A percentile compares a stretch with the other conserved stretches of the same genome.
Evolutionary conservation across 2,888 invertebrate species (phyloP).

Genomic region (Epinotia nisella): DNA sequence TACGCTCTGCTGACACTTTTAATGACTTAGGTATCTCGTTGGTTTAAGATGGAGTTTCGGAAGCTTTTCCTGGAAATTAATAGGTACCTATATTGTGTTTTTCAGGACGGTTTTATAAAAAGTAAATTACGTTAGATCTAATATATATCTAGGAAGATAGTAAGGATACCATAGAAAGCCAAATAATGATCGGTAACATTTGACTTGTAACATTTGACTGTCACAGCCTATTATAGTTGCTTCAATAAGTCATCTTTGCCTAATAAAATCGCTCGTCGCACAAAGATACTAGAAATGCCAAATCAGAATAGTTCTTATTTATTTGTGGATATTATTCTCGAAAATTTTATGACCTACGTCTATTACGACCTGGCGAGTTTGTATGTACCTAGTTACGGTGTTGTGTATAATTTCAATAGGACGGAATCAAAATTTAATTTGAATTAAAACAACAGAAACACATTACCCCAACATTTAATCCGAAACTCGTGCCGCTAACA

Average conservation of each 20-base stretch:
- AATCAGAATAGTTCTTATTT: background rate
- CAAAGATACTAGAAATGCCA: too few species aligned
- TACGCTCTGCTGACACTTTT: slow-evolving; percentile 78
- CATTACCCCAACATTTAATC: slow-evolving; percentile 42
- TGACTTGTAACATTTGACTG: too few species aligned
- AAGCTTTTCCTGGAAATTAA: slow-evolving; percentile 1
- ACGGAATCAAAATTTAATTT: slow-evolving; percentile 23
- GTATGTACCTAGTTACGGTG: too few species aligned
- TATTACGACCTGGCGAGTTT: too few species aligned
- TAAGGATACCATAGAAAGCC: too few species aligned
- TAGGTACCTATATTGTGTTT: background rate
- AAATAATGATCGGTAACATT: too few species aligned
- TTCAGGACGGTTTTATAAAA: background rate
- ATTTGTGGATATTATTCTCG: background rate
- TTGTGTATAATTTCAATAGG: background rate
- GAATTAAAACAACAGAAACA: slow-evolving; percentile 38
- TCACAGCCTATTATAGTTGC: too few species aligned
- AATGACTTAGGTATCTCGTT: slow-evolving; percentile 65
- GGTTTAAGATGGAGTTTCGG: slow-evolving; percentile 16
- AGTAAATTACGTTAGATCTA: background rate
- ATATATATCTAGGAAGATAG: too few species aligned
- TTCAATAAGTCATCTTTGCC: too few species aligned
- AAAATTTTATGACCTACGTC: background rate
- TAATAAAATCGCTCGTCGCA: too few species aligned
- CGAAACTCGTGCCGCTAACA: slow-evolving; percentile 39